A percentile compares a stretch with the other conserved stretches of the same genome.
Conservation (phyloP, 1,140 invertebrate genomes). For the Idris sp. region DNA sequence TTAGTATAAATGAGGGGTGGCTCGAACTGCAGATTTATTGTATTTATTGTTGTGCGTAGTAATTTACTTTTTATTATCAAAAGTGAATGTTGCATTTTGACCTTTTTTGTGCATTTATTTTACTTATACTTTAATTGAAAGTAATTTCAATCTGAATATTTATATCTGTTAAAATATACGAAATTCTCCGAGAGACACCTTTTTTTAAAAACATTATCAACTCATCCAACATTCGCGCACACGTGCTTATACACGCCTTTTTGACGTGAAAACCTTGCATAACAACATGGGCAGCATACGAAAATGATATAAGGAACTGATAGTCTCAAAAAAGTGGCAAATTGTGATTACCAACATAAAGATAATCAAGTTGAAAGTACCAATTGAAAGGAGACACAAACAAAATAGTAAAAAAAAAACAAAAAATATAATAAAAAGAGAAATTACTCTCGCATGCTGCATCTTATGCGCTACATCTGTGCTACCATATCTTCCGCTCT, state of each 20-base stretch:
- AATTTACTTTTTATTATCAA: constrained; percentile 36
- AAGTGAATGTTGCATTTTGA: constrained; percentile 59
- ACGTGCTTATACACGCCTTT: constrained; percentile 21
- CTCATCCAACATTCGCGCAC: constrained; percentile 8
- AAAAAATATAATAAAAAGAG: no score
- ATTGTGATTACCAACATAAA: no score
- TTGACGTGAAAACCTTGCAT: constrained; percentile 11
- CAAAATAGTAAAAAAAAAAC: constrained; percentile 38
- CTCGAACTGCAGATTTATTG: constrained; percentile 34
- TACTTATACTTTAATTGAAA: constrained; percentile 15
- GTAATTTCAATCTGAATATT: constrained; percentile 4
- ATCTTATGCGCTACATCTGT: constrained; percentile 65
- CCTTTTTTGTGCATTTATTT: constrained; percentile 30
- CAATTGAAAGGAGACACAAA: constrained; percentile 34
- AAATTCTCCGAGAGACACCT: constrained; percentile 31
- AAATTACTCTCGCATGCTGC: constrained; percentile 65
- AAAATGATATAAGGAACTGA: no score
- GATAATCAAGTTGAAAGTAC: constrained; percentile 7
- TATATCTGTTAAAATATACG: constrained; percentile 16
- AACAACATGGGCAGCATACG: no score
- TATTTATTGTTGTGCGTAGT: constrained; percentile 53
- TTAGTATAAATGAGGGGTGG: constrained; percentile 31
- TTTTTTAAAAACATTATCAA: constrained; percentile 21
- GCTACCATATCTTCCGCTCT: constrained; percentile 46
- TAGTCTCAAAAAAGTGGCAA: no score